Evolutionary conservation across 2,888 invertebrate species (phyloP), one percentile per base, ranked within the genome.

Genomic region (Napeogenes sylphis): DNA sequence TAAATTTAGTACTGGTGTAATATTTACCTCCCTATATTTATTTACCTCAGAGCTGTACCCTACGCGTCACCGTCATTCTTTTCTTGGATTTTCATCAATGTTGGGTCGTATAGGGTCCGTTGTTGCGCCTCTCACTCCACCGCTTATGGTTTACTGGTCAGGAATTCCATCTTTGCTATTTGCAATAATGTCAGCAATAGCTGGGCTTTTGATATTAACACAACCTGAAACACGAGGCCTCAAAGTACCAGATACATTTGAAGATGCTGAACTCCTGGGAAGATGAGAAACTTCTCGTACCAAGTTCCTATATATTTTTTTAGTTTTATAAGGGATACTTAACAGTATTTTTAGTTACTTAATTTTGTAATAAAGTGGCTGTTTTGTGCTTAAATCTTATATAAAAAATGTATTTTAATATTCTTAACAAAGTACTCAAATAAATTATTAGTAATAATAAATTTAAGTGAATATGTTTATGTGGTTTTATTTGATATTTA

Each of bases 41-140:
- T 94, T 92, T 74, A 94, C 94, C 2, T 91, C 94, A n/a, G 95
- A 95, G 79, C 81, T 95, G 71, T 95, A 94, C 76, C 95, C 95
- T 0, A 95, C 94, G 4, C 91, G 92, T 68, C 87, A 94, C 35
- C 90, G 94, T 2, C 94, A 94, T 74, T 93, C 94, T 42, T 89
- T 94, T 68, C 85, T 94, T 61, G 94, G 92, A 0, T 90, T 93
- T 62, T 94, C 94, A 70, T 94, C 94, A 4, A 94, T 94, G 93
- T 86, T 94, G 71, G 95, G 94, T 14, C 90, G 94, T 6, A 88
- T 94, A 60, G 95, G 95, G 0, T 94, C 94, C 0, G 92, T 95
- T 73, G 74, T 94, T 58, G 93, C 95, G 0, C 94, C 95, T 0
- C 92, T 94, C 72, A 93, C 94, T 3, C 93, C 93, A 14, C 87